Base-by-base conservation (phyloP, 2,888 invertebrate species). In the Zhuqinia jingwanae region DNA sequence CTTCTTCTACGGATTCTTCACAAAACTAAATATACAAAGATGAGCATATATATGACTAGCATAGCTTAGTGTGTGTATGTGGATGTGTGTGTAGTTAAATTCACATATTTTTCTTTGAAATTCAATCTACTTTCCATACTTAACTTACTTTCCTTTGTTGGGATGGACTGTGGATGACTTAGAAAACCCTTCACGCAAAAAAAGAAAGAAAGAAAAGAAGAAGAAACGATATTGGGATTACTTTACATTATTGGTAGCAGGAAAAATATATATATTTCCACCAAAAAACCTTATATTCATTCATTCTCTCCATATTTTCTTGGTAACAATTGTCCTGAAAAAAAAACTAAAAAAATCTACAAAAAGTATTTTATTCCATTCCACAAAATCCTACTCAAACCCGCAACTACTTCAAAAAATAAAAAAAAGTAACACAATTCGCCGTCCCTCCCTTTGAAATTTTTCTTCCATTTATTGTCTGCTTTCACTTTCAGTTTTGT, bases 401-500 rank as follows among this genome's bases (percentile, higher is more conserved):
- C 36, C 20, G 2, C 30, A 53, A 36, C 53, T 53, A 17, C 75
- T 75, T 56, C 56, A 56, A 56, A 75, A 56, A 75, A 47, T 47
- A 75, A 75, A 30, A 56, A 56, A 75, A 56, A 75, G 70, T 47
- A 75, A 75, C 75, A 75, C 75, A 75, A 56, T 75, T 75, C 75
- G 75, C 56, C 56, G 56, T 36, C 53, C 36, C 56, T 75, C 15
- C 75, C 75, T 36, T 56, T 75, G 70, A 70, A 70, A 70, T 75
- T 75, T 30, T 75, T 56, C 56, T 75, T 36, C 36, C 75, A 53
- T 75, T 56, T 75, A 53, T 75, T 75, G 56, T 36, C 36, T 75
- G 75, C 75, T 75, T 75, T 75, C 53, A 75, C 75, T 75, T 75
- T 75, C 75, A 75, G 75, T 75, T n/a, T n/a, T 75, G 75, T 56